Percentiles rank a stretch among this genome's conserved stretches.
phyloP scores from a whole-genome alignment of 2,888 invertebrate genomes.

The Apamea anceps region DNA sequence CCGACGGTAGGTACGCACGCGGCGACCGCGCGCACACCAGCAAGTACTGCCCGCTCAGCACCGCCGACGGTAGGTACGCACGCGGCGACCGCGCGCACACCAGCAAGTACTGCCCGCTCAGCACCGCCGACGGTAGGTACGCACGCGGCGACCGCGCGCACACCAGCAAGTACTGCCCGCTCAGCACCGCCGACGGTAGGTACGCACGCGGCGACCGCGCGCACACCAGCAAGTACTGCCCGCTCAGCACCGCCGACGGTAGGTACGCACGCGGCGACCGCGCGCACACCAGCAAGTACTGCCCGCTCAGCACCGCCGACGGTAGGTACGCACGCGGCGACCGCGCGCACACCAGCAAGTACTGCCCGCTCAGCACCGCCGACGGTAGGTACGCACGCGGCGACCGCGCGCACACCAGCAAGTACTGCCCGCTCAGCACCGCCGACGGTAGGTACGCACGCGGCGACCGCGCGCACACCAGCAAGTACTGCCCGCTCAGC shows the following conservation, averaged over 20 bases:
- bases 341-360: conserved; percentile 93
- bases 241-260: conserved; percentile 90
- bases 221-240: conserved; percentile 95
- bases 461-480: no score
- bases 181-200: conserved; percentile 91
- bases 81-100: conserved; percentile 94
- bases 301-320: conserved; percentile 91
- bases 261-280: conserved; percentile 92
- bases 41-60: conserved; percentile 92
- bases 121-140: conserved; percentile 91
- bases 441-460: no score
- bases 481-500: background rate
- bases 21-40: conserved; percentile 94
- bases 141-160: conserved; percentile 93
- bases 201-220: conserved; percentile 92
- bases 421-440: no score
- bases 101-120: conserved; percentile 93
- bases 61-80: conserved; percentile 92
- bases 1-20: conserved; percentile 91
- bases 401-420: no score
- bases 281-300: conserved; percentile 95
- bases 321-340: conserved; percentile 93
- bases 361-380: conserved; percentile 92
- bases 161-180: conserved; percentile 94
- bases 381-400: conserved; percentile 88